Evolutionary conservation across 2,888 invertebrate genomes (phyloP).

Genomic region (Gymnocheta viridis): DNA sequence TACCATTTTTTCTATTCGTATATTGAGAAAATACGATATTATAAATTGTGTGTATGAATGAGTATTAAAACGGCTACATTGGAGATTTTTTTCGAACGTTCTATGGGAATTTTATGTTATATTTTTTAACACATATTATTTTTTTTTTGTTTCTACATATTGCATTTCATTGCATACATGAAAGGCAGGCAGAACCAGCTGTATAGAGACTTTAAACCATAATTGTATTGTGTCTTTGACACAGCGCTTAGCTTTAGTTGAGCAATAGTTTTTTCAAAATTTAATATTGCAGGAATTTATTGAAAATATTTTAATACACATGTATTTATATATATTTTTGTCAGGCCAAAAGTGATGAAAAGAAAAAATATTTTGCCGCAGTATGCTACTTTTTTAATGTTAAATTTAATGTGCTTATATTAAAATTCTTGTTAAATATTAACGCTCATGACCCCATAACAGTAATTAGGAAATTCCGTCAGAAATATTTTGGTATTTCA

Average conservation of each 20-base stretch:
- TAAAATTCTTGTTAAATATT: background rate
- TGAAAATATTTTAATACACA: constrained; percentile 41
- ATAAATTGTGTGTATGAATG: constrained; percentile 29
- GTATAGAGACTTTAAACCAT: constrained; percentile 45
- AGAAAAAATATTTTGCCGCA: background rate
- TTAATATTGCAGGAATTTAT: constrained; percentile 37
- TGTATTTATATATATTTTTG: no score
- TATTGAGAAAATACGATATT: constrained; percentile 21
- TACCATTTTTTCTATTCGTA: constrained; percentile 20
- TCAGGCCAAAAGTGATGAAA: constrained; percentile 4
- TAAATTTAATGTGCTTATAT: background rate
- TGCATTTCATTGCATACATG: constrained; percentile 6
- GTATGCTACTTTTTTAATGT: background rate
- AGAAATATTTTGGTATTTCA: no score
- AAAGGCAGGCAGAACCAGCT: constrained; percentile 40
- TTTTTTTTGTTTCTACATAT: constrained; percentile 4
- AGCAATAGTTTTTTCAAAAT: constrained; percentile 1
- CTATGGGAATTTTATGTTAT: constrained; percentile 53
- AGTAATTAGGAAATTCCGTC: no score
- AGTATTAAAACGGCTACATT: constrained; percentile 47
- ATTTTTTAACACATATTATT: background rate
- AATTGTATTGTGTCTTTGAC: constrained; percentile 59
- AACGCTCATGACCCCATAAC: no score
- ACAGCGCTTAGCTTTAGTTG: constrained; percentile 44
- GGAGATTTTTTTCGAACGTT: constrained; percentile 50